Base-by-base conservation (phyloP, 2,797 vertebrate species). In the Heteromormyrus szaboi region DNA sequence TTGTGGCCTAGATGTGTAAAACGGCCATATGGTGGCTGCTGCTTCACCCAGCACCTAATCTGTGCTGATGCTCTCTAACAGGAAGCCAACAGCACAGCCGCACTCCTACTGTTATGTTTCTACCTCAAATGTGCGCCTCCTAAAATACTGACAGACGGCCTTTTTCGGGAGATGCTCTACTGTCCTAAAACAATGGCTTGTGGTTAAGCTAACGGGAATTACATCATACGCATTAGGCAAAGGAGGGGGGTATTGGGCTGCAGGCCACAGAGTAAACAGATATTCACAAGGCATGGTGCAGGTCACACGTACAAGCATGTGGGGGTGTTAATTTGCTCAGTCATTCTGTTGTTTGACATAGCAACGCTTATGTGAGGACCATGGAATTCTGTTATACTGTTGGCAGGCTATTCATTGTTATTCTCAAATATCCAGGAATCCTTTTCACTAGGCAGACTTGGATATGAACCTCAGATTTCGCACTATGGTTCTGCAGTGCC, bases 1-100 rank as follows among this genome's bases (percentile, higher is more conserved):
- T 87, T 85, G 87, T 92, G 90, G 88, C 90, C 92, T 86, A 91
- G 90, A 90, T 87, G 56, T 46, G 19, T 65, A 25, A 65, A 65
- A 62, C 17, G 90, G 91, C 83, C 90, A 90, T 87, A 90, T 86
- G 90, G 86, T 79, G 86, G 86, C 83, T 90, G 87, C 90, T 87
- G 76, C 54, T 83, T 85, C 84, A 48, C 44, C 88, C 59, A 87
- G 51, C 62, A 84, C 89, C 79, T 87, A 87, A 87, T 54, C 50
- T 85, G 59, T 51, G 44, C 22, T 65, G 62, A 65, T 29, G 46
- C 44, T 85, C n/a, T 85, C n/a, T 25, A 11, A 12, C 44, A 90
- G 76, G 46, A 62, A 88, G 89, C 90, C 29, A 72, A 14, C 86
- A 85, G 53, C 79, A 83, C 76, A 46, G 41, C 62, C 68, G 29